Conservation (phyloP, 2,888 invertebrate genomes). For the Pinctada fucata region DNA sequence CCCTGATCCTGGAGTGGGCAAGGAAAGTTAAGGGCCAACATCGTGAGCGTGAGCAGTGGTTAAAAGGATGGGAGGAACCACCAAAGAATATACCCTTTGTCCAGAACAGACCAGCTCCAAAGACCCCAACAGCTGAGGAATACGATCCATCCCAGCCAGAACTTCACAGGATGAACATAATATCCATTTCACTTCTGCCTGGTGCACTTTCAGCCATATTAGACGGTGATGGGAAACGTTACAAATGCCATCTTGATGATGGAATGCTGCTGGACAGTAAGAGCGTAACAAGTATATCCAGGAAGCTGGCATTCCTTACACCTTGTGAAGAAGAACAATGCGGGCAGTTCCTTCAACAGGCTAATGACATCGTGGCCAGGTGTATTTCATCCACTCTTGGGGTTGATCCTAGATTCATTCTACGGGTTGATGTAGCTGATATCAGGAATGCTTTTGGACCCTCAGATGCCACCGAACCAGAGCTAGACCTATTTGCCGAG, state of each 20-base stretch:
- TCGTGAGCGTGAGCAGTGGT: not conserved
- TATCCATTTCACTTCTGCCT: not conserved
- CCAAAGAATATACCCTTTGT: not conserved
- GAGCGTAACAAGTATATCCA: not conserved
- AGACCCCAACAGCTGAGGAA: not conserved
- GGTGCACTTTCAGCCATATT: not conserved
- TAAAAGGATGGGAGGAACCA: constrained; percentile 2
- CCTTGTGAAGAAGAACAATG: not conserved
- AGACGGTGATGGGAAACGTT: not conserved
- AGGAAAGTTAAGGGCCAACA: not conserved
- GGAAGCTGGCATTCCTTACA: not conserved
- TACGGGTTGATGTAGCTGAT: too few species aligned
- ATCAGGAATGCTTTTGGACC: too few species aligned
- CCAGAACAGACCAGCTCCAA: not conserved
- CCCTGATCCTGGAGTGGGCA: not conserved
- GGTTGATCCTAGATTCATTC: too few species aligned
- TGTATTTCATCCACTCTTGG: too few species aligned
- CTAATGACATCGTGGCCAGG: too few species aligned
- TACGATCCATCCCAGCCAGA: not conserved
- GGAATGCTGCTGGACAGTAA: not conserved
- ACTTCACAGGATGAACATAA: too few species aligned
- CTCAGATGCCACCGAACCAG: too few species aligned
- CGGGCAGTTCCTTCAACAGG: not conserved
- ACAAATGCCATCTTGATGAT: not conserved
- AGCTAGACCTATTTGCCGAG: too few species aligned